These are phyloP conservation scores for Agapornis roseicollis DNA, from an alignment of 2,113 vertebrate species.

Conservation along the genomic window DNA sequence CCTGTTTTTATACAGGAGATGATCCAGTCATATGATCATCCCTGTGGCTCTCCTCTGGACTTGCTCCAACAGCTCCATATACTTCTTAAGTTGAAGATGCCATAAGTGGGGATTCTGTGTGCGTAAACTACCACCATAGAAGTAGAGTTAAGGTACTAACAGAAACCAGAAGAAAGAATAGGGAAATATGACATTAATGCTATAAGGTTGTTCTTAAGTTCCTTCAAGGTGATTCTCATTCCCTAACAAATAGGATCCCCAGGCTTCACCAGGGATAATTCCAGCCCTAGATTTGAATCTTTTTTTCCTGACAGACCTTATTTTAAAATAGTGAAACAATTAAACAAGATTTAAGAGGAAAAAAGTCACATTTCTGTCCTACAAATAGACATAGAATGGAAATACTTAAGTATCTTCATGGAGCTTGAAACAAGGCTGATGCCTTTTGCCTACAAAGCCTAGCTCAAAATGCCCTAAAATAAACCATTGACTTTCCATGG, in stretches of 20 bases:
- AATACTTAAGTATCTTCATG: not conserved
- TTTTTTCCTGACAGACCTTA: not conserved
- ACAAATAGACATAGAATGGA: not conserved
- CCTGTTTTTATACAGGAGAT: not conserved
- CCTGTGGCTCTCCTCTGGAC: not conserved
- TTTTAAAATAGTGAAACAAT: not conserved
- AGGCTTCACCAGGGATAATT: not conserved
- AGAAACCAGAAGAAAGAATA: not conserved
- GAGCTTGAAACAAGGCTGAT: not conserved
- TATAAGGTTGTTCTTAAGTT: not conserved
- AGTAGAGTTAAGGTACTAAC: not conserved
- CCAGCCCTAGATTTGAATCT: not conserved
- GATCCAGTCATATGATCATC: not conserved
- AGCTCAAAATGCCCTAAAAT: conserved; percentile 38
- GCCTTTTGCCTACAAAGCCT: conserved; percentile 42
- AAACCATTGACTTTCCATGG: conserved; percentile 19
- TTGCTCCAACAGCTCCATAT: not conserved
- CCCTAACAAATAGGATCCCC: not conserved
- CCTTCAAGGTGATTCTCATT: not conserved
- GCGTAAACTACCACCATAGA: not conserved
- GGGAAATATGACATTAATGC: not conserved
- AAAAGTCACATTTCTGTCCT: not conserved
- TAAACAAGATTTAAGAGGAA: not conserved
- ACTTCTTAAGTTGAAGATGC: not conserved
- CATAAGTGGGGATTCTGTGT: not conserved